Evolutionary conservation across 2,888 invertebrate genomes (phyloP), one percentile per base, ranked within the genome.

Genomic region (Drosophila paramelanica): DNA sequence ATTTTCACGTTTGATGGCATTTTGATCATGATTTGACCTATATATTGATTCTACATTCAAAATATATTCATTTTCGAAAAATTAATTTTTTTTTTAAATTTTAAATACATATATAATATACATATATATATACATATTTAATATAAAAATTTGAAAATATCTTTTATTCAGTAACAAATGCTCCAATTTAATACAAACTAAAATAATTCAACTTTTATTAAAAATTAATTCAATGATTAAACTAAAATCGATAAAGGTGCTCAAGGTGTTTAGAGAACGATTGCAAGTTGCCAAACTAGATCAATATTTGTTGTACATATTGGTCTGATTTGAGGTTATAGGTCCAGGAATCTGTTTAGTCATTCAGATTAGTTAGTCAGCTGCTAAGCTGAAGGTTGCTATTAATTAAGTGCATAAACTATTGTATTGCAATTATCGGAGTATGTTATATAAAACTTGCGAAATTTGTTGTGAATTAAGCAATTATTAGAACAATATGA

Each of bases 321-420:
- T 25, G 47, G 20, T 39, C 39, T 58, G 73, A 76, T 67, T 71
- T 58, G 66, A 75, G 45, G 33, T 50, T 39, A 25, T 43, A 45
- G 10, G 11, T 14, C 5, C n/a, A 41, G 42, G 10, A 62, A 76
- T 59, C 59, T 45, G 45, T 64, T 14, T 14, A 67, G 72, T 75
- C 67, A 75, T 58, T 60, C 27, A 36, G 17, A 56, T 52, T 43
- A 70, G 62, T 76, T 72, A 46, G 59, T 75, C 67, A 59, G 57
- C 50, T 70, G 53, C 23, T 39, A 23, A 20, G n/a, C 4, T 38
- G 56, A 76, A 72, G 72, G 55, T 72, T 49, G 43, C 55, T 27
- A 38, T 51, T 68, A 68, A 73, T 72, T 60, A 43, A 52, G 43
- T 36, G 46, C 42, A 13, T 17, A 13, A 41, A 42, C 56, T 25